Evolutionary conservation across 2,113 vertebrate species (phyloP).

Genomic region (Hystrix cristata): DNA sequence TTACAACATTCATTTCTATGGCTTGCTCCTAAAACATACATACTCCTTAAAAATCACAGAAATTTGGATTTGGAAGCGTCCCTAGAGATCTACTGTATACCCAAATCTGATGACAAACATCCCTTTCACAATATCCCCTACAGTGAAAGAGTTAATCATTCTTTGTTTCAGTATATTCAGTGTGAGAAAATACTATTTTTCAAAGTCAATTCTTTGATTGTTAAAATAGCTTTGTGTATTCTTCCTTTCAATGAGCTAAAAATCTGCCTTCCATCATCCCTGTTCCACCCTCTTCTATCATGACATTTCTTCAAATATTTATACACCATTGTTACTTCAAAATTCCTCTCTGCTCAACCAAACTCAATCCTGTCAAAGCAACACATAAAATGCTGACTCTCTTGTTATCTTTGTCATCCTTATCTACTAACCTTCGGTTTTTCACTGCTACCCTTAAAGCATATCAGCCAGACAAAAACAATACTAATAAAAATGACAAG

Average conservation of each 20-base stretch:
- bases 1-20: constrained; percentile 53
- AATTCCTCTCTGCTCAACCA: constrained; percentile 33
- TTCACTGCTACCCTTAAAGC: not conserved
- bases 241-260: constrained; percentile 57
- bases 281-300: constrained; percentile 46
- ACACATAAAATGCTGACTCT: not conserved
- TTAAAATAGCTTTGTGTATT: constrained; percentile 50
- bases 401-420: not conserved
- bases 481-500: constrained; percentile 2
- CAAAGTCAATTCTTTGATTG: constrained; percentile 56
- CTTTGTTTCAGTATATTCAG: constrained; percentile 55
- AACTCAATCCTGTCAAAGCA: not conserved
- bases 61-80: constrained; percentile 34
- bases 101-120: constrained; percentile 33
- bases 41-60: not conserved
- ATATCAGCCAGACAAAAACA: not conserved
- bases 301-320: constrained; percentile 53
- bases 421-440: not conserved
- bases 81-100: not conserved
- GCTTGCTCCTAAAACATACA: not conserved
- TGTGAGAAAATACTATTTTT: constrained; percentile 58
- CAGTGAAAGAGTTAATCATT: constrained; percentile 44
- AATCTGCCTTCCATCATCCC: constrained; percentile 11
- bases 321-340: not conserved
- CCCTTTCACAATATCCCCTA: not conserved